A percentile compares a stretch with the other conserved stretches of the same genome.
phyloP scores from a whole-genome alignment of 2,888 invertebrate species.

The Tipula unca region DNA sequence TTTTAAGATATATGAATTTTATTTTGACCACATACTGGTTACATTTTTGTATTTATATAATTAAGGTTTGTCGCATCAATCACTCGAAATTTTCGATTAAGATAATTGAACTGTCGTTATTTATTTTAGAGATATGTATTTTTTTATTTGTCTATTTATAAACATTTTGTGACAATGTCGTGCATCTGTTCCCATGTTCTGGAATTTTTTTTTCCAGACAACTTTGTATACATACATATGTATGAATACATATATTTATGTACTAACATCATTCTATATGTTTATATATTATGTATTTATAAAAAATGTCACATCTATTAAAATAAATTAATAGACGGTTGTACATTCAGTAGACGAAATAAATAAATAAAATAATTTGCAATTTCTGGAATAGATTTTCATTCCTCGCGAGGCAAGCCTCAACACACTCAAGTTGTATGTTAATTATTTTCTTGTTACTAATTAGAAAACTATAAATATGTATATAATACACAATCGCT shows the following conservation, averaged over 20 bases:
- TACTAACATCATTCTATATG: neutral
- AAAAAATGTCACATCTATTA: neutral
- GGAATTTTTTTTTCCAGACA: neutral
- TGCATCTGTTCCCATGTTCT: neutral
- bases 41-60: neutral
- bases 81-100: neutral
- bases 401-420: neutral
- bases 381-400: neutral
- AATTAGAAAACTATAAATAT: too few species aligned
- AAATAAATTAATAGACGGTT: neutral
- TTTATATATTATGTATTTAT: neutral
- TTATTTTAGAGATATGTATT: neutral
- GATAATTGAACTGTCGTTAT: neutral
- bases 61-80: neutral
- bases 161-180: neutral
- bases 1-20: neutral
- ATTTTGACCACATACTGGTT: neutral
- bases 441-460: neutral
- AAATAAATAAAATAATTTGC: neutral
- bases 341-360: neutral
- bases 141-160: neutral
- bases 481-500: neutral
- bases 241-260: neutral
- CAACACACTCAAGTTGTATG: neutral
- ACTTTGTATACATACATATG: neutral